Evolutionary conservation across 2,113 vertebrate genomes (phyloP), one percentile per base, ranked within the genome.

Genomic region (Puffinus mauretanicus): DNA sequence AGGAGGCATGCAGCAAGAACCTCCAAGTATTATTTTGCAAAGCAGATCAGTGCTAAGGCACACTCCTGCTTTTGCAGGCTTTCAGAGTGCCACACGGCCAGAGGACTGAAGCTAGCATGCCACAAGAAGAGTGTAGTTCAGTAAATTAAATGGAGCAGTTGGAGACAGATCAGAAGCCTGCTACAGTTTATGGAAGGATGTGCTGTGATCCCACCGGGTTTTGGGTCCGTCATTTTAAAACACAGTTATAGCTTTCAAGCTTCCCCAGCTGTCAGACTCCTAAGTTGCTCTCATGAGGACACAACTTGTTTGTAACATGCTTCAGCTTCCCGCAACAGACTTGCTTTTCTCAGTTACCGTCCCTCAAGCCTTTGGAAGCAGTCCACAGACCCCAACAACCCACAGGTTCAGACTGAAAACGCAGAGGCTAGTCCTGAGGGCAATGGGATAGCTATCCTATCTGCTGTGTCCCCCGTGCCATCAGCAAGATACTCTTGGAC

Each of bases 391-490:
- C 26, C 60, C 34, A 75, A 9, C 9, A 42, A 65, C 20, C 10
- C 60, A 30, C 30, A 38, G 11, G 11, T 58, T 54, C 67, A 81
- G 22, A 51, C 25, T 62, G 36, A 86, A 70, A 84, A 46, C 1
- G 4, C 29, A 46, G 8, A 75, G 32, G 1, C 6, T 12, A 34
- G 14, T 81, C 32, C 46, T 55, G 24, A 81, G 34, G 34, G 17
- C 30, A 30, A 18, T 10, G 9, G 38, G 17, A 61, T 12, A 51
- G 20, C 22, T 77, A 9, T 15, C 16, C 5, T 11, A 19, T 18
- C 32, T 40, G 49, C 44, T 40, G 7, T 44, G 18, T 0, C 0
- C 26, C 8, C 46, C 7, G 6, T 5, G 24, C 70, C 32, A n/a
- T 25, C 61, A 52, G 6, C n/a, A 65, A 93, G 12, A 10, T 38